phyloP scores from a whole-genome alignment of 2,113 vertebrate species.

The Nothobranchius kuhntae region DNA sequence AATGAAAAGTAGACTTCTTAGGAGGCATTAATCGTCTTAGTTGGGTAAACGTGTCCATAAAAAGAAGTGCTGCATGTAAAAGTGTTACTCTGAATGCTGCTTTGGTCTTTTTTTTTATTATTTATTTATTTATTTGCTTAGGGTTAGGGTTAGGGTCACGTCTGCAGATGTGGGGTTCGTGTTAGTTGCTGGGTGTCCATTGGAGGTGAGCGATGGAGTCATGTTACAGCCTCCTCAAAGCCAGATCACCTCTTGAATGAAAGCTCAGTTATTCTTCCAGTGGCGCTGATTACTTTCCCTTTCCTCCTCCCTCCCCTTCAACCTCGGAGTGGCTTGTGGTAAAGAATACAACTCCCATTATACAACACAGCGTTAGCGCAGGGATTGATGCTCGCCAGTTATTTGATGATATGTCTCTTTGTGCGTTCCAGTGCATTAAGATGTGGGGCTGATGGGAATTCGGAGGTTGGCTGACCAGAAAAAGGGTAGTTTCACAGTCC shows the following conservation, averaged over 20 bases:
- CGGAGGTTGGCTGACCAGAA: conserved; percentile 56
- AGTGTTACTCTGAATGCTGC: background rate
- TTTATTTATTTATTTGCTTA: too few relatives aligned
- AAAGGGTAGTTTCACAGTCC: conserved; percentile 64
- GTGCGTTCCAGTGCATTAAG: conserved; percentile 36
- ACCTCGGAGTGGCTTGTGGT: background rate
- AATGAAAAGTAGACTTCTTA: conserved; percentile 26
- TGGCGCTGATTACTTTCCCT: background rate
- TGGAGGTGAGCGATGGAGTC: conserved; percentile 50
- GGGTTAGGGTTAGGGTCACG: too few relatives aligned
- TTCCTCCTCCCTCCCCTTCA: conserved; percentile 10
- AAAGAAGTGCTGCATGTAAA: conserved; percentile 18
- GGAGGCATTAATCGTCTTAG: conserved; percentile 41
- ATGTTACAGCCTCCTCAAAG: conserved; percentile 28
- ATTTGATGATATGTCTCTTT: conserved; percentile 44
- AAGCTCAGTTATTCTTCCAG: conserved; percentile 22
- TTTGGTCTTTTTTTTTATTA: background rate
- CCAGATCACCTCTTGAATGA: conserved; percentile 31
- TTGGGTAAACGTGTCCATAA: conserved; percentile 10
- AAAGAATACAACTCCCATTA: conserved; percentile 26
- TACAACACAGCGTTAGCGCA: conserved; percentile 33
- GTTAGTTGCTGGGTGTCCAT: conserved; percentile 10
- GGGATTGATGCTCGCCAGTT: conserved; percentile 50
- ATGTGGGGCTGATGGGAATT: conserved; percentile 40
- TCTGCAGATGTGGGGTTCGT: background rate